Evolutionary conservation across 1,140 invertebrate genomes (phyloP), one percentile per base, ranked within the genome.

Genomic region (Melanaphis sacchari): DNA sequence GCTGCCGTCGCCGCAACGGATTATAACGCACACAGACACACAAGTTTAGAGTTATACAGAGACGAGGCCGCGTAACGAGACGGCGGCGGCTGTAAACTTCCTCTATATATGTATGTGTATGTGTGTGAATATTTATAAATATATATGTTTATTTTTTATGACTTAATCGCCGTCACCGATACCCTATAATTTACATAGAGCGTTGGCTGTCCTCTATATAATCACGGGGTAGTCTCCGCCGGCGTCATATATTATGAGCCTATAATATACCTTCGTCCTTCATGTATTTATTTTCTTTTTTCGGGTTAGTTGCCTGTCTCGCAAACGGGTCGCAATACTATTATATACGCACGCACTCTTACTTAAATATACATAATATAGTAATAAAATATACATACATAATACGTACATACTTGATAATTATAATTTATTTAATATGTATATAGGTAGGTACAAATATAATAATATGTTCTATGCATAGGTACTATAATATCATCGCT

Each of bases 161-260:
- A 89, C 87, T 89, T 89, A 89, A 89, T 76, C 90, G 90, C 90
- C 52, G 89, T 66, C 52, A 90, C 54, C 24, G 90, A 59, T 91
- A 91, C 59, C 52, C 52, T 66, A 91, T 91, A 91, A 91, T 66
- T 89, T 89, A 89, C n/a, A 52, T 87, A 84, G 82, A 41, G 24
- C 82, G 38, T 22, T 41, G 40, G 26, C 36, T 31, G 41, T 43
- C 41, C 41, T 36, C 41, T 87, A 46, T 82, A 38, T 87, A 87
- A 87, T 87, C 85, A 87, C 85, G 85, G 41, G 85, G 85, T 46
- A 87, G 82, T 84, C 82, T 41, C 38, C 40, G 36, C 24, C 40
- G 82, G 38, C 82, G 24, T 84, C 41, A 6, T 87, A 87, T n/a
- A n/a, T 41, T 41, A 41, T 85, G n/a, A 6, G 4, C 59, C 1